These are phyloP conservation scores for Chironomus riparius DNA, from an alignment of 2,888 invertebrate species.

Conservation along the genomic window DNA sequence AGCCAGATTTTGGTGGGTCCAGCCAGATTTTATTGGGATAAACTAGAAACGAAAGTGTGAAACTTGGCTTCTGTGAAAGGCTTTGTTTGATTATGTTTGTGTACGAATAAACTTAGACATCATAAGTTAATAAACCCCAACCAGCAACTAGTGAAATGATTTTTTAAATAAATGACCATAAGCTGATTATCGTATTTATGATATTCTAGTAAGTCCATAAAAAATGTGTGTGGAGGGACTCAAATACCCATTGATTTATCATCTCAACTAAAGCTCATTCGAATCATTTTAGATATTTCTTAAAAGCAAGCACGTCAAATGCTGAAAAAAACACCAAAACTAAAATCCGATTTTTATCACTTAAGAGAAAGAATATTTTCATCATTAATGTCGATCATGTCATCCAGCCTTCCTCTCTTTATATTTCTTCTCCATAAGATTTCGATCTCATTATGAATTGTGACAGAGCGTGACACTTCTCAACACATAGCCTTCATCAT, in stretches of 20 bases:
- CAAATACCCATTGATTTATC: no score
- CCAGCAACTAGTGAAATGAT: neutral
- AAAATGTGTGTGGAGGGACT: no score
- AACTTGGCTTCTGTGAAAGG: no score
- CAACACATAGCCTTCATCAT: constrained; percentile 17
- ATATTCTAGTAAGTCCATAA: no score
- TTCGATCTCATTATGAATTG: neutral
- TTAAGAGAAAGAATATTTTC: constrained; percentile 2
- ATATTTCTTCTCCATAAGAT: no score
- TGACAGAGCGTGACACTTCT: constrained; percentile 17
- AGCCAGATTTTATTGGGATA: no score
- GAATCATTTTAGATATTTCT: neutral
- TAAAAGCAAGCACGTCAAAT: neutral
- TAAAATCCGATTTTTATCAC: neutral
- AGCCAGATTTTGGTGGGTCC: no score
- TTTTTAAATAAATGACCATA: constrained; percentile 12
- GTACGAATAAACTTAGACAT: no score
- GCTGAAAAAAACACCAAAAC: neutral
- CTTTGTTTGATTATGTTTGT: no score
- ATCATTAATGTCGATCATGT: constrained; percentile 19
- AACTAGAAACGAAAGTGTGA: no score
- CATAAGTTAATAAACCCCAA: no score
- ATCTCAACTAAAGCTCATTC: neutral
- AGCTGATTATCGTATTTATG: constrained; percentile 12
- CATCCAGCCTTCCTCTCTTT: neutral